These are phyloP conservation scores for Nysson spinosus DNA, from an alignment of 2,888 invertebrate genomes.

Conservation along the genomic window DNA sequence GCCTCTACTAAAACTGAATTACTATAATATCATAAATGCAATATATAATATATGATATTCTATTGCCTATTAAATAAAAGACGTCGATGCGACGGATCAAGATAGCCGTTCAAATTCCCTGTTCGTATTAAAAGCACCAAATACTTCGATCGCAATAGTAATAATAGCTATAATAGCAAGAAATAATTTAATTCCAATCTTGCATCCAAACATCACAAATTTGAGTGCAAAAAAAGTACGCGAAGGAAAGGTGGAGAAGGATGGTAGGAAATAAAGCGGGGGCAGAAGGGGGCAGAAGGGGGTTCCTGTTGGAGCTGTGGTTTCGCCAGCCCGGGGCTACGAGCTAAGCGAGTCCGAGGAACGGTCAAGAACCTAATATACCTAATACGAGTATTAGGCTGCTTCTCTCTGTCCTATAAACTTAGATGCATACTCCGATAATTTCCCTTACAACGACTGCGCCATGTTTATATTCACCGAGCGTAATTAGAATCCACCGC, in stretches of 20 bases:
- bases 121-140: no score
- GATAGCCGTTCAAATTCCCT: no score
- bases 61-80: no score
- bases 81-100: no score
- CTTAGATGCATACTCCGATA: conserved; percentile 30
- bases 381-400: conserved; percentile 55
- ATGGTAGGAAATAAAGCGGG: conserved; percentile 6
- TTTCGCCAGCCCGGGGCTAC: conserved; percentile 66
- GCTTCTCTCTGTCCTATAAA: conserved; percentile 40
- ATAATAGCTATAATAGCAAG: no score
- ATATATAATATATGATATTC: no score
- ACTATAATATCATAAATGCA: no score
- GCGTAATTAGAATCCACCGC: conserved; percentile 30
- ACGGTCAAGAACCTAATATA: conserved; percentile 65
- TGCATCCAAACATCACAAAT: no score
- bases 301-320: conserved; percentile 61
- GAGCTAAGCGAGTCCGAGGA: conserved; percentile 45
- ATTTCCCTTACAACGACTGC: conserved; percentile 14
- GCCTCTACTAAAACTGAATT: no score
- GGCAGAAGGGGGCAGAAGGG: conserved; percentile 22
- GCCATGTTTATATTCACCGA: neutral
- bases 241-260: neutral
- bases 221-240: no score
- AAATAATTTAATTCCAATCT: no score
- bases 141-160: no score